Base-by-base conservation (phyloP, 2,113 vertebrate species). In the Astur gentilis region DNA sequence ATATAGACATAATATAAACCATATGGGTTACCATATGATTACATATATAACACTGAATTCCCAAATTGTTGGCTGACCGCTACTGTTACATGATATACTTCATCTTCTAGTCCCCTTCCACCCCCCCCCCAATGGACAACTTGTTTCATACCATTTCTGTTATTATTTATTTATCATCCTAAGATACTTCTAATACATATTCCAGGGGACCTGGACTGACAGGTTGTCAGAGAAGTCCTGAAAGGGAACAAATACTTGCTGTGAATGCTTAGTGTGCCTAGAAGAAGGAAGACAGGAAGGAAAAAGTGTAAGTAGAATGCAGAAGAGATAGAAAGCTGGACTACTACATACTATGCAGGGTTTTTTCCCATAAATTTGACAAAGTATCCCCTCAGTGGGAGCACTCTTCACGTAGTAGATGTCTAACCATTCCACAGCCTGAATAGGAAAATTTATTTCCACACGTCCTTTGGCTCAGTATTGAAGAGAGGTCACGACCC, bases 381-480 rank as follows among this genome's bases (percentile, higher is more conserved):
- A 67, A 76, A 47, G 0, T 1, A 57, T 54, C 1, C 1, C 21
- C n/a, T 64, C 6, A 64, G 29, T 29, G 7, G 12, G 7, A 58
- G 8, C 13, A 52, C 19, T 21, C 16, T 61, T 31, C 21, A 20
- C 36, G 13, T 61, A 47, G 45, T 32, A 18, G 12, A 32, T 25
- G 5, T 55, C 19, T 66, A 67, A 61, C 9, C 11, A 36, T 47
- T 78, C 23, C 16, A 9, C 6, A 62, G 7, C 5, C 15, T 25
- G 34, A 49, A 2, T 77, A 22, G 13, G 4, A 81, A 18, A 64
- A 54, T 10, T 69, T 72, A 8, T 52, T 70, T 81, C 61, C 9
- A 34, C 10, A 47, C 0, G 0, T 78, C 19, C 34, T 65, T 38
- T 71, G 21, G 5, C 7, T 81, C 4, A 36, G 1, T 64, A 49